phyloP scores from a whole-genome alignment of 2,888 invertebrate genomes.

The Chouioia cunea region DNA sequence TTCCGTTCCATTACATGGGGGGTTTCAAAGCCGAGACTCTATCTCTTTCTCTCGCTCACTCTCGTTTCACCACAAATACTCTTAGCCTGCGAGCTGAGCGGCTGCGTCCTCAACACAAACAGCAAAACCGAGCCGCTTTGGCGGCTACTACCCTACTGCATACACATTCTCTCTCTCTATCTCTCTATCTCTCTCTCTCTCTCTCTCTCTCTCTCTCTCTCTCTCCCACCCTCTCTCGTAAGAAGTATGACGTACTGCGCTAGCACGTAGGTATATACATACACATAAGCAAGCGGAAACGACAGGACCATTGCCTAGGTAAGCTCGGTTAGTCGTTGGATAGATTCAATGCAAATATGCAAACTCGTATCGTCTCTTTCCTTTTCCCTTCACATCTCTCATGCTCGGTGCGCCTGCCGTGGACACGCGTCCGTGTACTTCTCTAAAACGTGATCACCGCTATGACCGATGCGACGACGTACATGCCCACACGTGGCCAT shows the following conservation, averaged over 20 bases:
- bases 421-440: conserved; percentile 36
- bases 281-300: conserved; percentile 34
- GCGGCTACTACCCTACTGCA: neutral
- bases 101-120: conserved; percentile 17
- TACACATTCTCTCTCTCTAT: neutral
- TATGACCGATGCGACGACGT: neutral
- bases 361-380: conserved; percentile 11
- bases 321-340: conserved; percentile 22
- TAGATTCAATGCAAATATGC: conserved; percentile 45
- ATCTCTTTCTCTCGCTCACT: conserved; percentile 18
- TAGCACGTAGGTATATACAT: neutral
- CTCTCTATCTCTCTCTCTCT: too few relatives aligned
- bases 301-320: conserved; percentile 20
- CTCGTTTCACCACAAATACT: conserved; percentile 28
- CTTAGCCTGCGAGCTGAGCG: conserved; percentile 5
- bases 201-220: too few relatives aligned
- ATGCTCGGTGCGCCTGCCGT: conserved; percentile 27
- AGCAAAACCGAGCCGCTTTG: conserved; percentile 25
- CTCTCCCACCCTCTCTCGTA: conserved; percentile 27
- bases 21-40: conserved; percentile 1
- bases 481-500: conserved; percentile 17
- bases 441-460: conserved; percentile 47
- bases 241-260: conserved; percentile 33
- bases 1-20: conserved; percentile 36
- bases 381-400: conserved; percentile 30